Evolutionary conservation across 2,797 vertebrate genomes (phyloP), one percentile per base, ranked within the genome.

Genomic region (Threskiornis aethiopicus): DNA sequence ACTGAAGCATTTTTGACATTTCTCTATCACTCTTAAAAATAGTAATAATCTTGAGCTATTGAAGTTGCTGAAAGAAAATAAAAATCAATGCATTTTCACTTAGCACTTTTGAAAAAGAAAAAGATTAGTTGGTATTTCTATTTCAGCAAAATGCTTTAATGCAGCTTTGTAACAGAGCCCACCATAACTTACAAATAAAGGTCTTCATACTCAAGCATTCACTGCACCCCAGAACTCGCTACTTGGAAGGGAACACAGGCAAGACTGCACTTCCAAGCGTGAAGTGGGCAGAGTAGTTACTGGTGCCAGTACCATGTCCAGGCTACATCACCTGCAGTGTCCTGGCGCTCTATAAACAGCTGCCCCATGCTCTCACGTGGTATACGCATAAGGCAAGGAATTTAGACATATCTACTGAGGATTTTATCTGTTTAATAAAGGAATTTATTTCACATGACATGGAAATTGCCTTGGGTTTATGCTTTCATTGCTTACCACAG

Each of bases 41-140:
- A 97, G 94, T 92, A 95, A 96, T 92, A 94, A 97, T 93, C 91
- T 83, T 81, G 84, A 96, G 82, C 80, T 93, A 92, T 84, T 90
- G 94, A 89, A 84, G 93, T 41, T 58, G 49, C 87, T 84, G 72
- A 91, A 93, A 92, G 76, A 96, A 97, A 94, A 89, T 75, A 93
- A 94, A 97, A 96, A 97, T 96, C 92, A 81, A 96, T 96, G 92
- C 77, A 61, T 92, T 97, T 91, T 89, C 93, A 95, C 93, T 95
- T 95, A 87, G 79, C 5, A 25, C 73, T 66, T 84, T 58, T 33
- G 65, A 86, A 95, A 92, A 85, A 85, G 75, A 94, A 95, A 93
- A 91, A 89, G 87, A 95, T 95, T 79, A 71, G 90, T 59, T 42
- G 92, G 72, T 84, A 69, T 96, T 96, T 89, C 95, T 84, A 69